Evolutionary conservation across 2,113 vertebrate species (phyloP).

Genomic region (Terrapene triunguis): DNA sequence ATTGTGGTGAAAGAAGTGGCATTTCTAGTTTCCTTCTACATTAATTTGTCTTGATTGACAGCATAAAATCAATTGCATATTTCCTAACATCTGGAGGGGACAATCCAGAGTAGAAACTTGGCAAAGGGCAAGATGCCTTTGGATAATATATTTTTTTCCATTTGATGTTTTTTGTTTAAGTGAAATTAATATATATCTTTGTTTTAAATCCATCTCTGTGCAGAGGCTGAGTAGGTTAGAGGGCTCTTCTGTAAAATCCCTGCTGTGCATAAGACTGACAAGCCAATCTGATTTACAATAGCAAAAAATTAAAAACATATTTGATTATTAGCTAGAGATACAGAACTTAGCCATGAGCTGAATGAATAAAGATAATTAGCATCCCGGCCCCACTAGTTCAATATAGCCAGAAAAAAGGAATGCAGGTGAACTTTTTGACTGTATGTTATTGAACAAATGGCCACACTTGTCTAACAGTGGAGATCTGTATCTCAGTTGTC

Average conservation of each 20-base stretch:
- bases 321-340: conserved; percentile 32
- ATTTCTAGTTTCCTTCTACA: conserved; percentile 31
- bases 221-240: conserved; percentile 32
- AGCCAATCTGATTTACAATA: conserved; percentile 14
- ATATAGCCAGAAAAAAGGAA: not conserved
- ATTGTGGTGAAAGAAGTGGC: rapidly evolving
- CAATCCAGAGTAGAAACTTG: conserved; percentile 31
- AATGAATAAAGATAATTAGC: conserved; percentile 39
- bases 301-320: conserved; percentile 54
- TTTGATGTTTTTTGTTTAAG: conserved; percentile 6
- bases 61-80: not conserved
- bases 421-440: not conserved
- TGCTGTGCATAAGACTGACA: not conserved
- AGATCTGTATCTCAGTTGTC: not conserved
- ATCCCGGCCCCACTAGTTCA: not conserved
- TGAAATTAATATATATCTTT: not conserved
- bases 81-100: conserved; percentile 2
- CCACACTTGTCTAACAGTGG: not conserved
- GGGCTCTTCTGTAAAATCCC: not conserved
- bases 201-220: conserved; percentile 25
- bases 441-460: not conserved
- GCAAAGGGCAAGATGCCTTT: not conserved
- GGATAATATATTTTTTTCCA: not conserved
- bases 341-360: not conserved
- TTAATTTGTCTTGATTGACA: conserved; percentile 37